Evolutionary conservation across 2,797 vertebrate genomes (phyloP).

Genomic region (Odontamblyopus rebecca): DNA sequence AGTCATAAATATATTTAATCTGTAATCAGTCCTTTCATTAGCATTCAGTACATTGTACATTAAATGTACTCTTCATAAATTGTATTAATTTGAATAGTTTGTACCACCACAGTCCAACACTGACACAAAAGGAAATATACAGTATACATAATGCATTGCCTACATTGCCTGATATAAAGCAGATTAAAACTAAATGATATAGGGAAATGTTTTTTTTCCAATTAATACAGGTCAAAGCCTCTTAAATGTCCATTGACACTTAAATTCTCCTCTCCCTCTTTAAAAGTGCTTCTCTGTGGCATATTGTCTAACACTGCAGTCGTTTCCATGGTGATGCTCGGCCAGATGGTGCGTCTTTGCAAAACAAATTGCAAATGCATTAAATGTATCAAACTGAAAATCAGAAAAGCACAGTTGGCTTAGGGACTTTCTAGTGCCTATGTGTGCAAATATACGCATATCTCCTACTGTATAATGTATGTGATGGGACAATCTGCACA

Average conservation of each 20-base stretch:
- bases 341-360: conserved; percentile 36
- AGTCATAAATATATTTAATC: no score
- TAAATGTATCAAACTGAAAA: conserved; percentile 34
- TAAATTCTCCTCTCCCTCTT: background rate
- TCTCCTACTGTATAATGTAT: conserved; percentile 17
- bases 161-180: background rate
- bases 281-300: conserved; percentile 20
- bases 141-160: no score
- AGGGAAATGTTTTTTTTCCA: background rate
- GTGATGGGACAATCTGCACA: conserved; percentile 19
- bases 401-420: conserved; percentile 13
- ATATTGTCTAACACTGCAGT: conserved; percentile 36
- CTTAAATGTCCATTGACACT: conserved; percentile 1
- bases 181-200: background rate
- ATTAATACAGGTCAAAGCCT: background rate
- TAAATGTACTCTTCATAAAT: no score
- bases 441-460: background rate
- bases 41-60: no score
- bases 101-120: no score
- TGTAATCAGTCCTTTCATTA: no score
- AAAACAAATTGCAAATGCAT: conserved; percentile 44
- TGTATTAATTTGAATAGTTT: no score
- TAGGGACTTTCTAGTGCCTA: conserved; percentile 10
- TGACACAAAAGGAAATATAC: no score
- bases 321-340: conserved; percentile 56